Evolutionary conservation across 2,113 vertebrate genomes (phyloP).

Genomic region (Antechinus stuartii): DNA sequence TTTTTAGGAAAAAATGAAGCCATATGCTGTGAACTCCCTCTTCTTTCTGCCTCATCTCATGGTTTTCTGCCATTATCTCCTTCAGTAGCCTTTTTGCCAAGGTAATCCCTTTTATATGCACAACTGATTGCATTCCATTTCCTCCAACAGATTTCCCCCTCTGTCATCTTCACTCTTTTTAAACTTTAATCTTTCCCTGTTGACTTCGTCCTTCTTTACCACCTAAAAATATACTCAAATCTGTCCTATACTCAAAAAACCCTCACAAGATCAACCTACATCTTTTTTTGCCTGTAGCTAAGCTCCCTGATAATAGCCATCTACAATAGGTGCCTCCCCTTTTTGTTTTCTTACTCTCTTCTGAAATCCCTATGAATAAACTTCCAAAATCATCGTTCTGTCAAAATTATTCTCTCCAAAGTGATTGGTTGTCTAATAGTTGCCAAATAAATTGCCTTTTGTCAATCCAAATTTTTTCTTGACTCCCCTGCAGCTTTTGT

Average conservation of each 20-base stretch:
- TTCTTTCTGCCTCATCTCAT: background rate
- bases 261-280: background rate
- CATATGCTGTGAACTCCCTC: background rate
- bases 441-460: too few species aligned
- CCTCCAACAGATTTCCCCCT: background rate
- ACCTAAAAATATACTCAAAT: too few species aligned
- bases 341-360: background rate
- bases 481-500: background rate
- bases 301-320: background rate
- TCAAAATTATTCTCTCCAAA: background rate
- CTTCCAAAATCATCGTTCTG: background rate
- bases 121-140: background rate
- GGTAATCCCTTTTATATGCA: background rate
- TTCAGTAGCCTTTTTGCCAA: background rate
- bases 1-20: background rate
- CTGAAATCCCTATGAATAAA: background rate
- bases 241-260: background rate
- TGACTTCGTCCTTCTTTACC: too few species aligned
- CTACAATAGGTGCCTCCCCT: background rate
- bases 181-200: too few species aligned
- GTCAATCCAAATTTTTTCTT: background rate
- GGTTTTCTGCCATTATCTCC: background rate
- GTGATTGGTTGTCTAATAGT: background rate
- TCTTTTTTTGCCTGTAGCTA: background rate
- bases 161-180: background rate